Evolutionary conservation across 2,797 vertebrate genomes (phyloP).

Genomic region (Poecilia gillii): DNA sequence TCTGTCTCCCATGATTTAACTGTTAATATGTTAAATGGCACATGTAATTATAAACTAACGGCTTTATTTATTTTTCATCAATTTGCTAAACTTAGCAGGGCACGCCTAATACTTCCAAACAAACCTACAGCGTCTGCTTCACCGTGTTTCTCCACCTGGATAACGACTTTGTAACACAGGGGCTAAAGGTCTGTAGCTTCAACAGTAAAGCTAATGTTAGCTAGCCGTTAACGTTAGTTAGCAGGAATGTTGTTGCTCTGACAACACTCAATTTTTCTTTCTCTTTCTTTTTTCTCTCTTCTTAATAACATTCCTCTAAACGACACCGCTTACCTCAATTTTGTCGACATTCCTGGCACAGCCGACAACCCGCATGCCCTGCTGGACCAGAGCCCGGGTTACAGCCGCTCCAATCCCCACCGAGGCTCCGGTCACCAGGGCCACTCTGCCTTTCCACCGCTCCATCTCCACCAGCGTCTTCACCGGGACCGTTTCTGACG

Average conservation of each 20-base stretch:
- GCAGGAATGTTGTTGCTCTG: conserved; percentile 44
- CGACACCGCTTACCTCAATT: conserved; percentile 86
- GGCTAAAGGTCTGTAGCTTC: conserved; percentile 38
- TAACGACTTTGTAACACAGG: not conserved
- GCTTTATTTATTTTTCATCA: not conserved
- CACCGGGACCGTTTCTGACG: conserved; percentile 19
- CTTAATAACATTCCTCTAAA: not conserved
- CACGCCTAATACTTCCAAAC: not conserved
- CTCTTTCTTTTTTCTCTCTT: not conserved
- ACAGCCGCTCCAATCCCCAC: conserved; percentile 94
- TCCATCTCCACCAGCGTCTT: conserved; percentile 90
- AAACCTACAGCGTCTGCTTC: not conserved
- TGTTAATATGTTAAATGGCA: not conserved
- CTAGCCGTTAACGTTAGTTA: conserved; percentile 52
- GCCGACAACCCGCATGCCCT: conserved; percentile 94
- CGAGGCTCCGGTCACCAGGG: conserved; percentile 93
- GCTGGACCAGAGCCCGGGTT: conserved; percentile 90
- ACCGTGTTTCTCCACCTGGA: not conserved
- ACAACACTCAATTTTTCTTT: not conserved
- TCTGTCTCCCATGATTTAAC: not conserved
- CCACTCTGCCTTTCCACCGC: conserved; percentile 92
- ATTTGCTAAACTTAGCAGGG: not conserved
- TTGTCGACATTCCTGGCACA: conserved; percentile 93
- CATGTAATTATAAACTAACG: not conserved
- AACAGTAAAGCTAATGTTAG: conserved; percentile 64